Conservation (phyloP, 2,797 vertebrate genomes). For the Pangasius macronema region DNA sequence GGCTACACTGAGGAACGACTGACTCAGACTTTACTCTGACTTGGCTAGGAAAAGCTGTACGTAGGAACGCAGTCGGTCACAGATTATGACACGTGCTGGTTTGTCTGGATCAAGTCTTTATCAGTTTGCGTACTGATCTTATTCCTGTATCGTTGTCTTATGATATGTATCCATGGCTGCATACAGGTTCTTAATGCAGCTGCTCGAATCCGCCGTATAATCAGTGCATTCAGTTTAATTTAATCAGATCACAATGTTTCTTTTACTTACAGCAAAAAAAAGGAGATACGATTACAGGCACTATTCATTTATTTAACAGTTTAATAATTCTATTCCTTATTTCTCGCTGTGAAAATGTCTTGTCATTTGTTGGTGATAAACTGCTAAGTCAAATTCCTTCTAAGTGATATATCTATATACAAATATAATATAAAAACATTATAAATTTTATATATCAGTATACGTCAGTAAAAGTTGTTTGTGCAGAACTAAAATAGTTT, state of each 20-base stretch:
- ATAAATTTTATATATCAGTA: background rate
- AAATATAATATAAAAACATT: too few species aligned
- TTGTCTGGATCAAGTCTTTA: background rate
- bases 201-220: background rate
- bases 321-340: background rate
- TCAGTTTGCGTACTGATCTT: background rate
- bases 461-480: background rate
- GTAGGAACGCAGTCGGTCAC: background rate
- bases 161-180: background rate
- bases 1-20: conserved; percentile 29
- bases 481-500: background rate
- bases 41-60: background rate
- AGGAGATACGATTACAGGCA: background rate
- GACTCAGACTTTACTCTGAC: conserved; percentile 3
- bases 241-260: too few species aligned
- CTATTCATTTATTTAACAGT: background rate
- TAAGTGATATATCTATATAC: background rate
- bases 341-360: background rate
- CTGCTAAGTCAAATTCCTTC: background rate
- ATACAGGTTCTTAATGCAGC: background rate
- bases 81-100: background rate
- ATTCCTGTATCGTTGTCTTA: too few species aligned
- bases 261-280: background rate
- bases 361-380: too few species aligned
- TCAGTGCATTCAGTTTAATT: background rate